Percentiles rank a stretch among this genome's conserved stretches.
These are phyloP conservation scores for Netelia inedita DNA, from an alignment of 2,888 invertebrate species.

Conservation along the genomic window DNA sequence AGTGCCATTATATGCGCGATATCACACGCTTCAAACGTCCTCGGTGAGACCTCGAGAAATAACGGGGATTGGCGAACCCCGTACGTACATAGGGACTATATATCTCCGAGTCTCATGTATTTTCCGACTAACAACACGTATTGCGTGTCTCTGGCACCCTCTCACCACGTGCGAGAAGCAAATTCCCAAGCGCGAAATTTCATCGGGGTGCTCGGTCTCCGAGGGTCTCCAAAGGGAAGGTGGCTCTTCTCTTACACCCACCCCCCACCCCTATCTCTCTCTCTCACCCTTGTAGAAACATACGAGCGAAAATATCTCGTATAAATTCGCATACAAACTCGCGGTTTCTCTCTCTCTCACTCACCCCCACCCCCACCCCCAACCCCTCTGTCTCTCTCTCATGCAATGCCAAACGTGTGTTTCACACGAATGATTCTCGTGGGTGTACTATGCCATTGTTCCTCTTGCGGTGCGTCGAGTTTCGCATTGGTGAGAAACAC, in stretches of 20 bases:
- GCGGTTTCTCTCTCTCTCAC: slow-evolving; percentile 25
- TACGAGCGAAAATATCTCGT: slow-evolving; percentile 44
- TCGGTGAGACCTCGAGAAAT: not conserved
- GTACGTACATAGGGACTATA: slow-evolving; percentile 9
- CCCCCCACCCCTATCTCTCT: not conserved
- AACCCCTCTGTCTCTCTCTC: slow-evolving; percentile 41
- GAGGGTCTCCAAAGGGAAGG: slow-evolving; percentile 7
- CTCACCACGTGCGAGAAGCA: slow-evolving; percentile 40
- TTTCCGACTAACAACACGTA: slow-evolving; percentile 38
- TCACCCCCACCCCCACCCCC: slow-evolving; percentile 44
- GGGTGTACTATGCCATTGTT: slow-evolving; percentile 53
- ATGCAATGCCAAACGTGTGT: slow-evolving; percentile 36
- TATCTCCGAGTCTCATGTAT: slow-evolving; percentile 35
- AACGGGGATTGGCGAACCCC: not conserved
- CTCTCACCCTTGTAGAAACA: not conserved
- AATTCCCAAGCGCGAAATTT: slow-evolving; percentile 59
- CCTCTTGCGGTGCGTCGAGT: slow-evolving; percentile 33
- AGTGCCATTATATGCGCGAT: slow-evolving; percentile 10
- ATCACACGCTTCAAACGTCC: slow-evolving; percentile 30
- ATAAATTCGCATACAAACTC: slow-evolving; percentile 30
- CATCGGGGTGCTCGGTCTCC: slow-evolving; percentile 18
- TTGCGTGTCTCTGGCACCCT: slow-evolving; percentile 7
- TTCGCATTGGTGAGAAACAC: slow-evolving; percentile 48
- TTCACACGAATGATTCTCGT: slow-evolving; percentile 55
- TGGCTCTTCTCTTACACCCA: too few species aligned